These are phyloP conservation scores for Oscheius myriophilus DNA, from an alignment of 2,888 invertebrate genomes.

Conservation along the genomic window DNA sequence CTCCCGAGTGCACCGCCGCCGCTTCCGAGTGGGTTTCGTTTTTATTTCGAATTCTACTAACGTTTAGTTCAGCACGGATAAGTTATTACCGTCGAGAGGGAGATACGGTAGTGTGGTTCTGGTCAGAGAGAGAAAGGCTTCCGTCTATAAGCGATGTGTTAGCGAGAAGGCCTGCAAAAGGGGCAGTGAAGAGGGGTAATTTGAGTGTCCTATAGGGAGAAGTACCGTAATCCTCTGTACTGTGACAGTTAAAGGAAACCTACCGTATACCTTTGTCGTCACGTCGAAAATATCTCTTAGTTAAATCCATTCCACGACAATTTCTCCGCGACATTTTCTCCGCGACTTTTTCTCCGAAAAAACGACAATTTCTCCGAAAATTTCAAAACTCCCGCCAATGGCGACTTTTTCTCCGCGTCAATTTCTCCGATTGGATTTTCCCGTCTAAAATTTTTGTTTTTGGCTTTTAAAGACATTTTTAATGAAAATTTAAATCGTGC, in stretches of 20 bases:
- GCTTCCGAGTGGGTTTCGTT: slow-evolving; percentile 45
- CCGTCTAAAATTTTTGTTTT: too few relatives aligned
- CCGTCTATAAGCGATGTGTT: slow-evolving; percentile 16
- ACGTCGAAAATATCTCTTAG: neutral
- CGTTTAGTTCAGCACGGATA: slow-evolving; percentile 4
- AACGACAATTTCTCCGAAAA: too few relatives aligned
- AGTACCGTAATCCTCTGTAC: neutral
- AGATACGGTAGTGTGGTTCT: slow-evolving; percentile 14
- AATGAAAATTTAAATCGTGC: too few relatives aligned
- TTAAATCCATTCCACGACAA: too few relatives aligned
- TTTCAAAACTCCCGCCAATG: too few relatives aligned
- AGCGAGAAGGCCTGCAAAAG: slow-evolving; percentile 23
- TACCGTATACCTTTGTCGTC: neutral
- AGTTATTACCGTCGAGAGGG: slow-evolving; percentile 1
- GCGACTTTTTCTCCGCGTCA: too few relatives aligned
- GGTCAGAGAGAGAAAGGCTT: neutral
- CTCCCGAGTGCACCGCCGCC: slow-evolving; percentile 42
- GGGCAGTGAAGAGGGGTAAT: slow-evolving; percentile 17
- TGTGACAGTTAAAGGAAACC: neutral
- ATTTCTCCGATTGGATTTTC: too few relatives aligned
- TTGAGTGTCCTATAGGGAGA: neutral
- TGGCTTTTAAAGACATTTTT: too few relatives aligned
- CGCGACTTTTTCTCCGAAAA: too few relatives aligned
- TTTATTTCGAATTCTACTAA: neutral
- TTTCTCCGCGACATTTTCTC: too few relatives aligned